phyloP scores from a whole-genome alignment of 2,113 vertebrate genomes.

The Rousettus leschenaultii region DNA sequence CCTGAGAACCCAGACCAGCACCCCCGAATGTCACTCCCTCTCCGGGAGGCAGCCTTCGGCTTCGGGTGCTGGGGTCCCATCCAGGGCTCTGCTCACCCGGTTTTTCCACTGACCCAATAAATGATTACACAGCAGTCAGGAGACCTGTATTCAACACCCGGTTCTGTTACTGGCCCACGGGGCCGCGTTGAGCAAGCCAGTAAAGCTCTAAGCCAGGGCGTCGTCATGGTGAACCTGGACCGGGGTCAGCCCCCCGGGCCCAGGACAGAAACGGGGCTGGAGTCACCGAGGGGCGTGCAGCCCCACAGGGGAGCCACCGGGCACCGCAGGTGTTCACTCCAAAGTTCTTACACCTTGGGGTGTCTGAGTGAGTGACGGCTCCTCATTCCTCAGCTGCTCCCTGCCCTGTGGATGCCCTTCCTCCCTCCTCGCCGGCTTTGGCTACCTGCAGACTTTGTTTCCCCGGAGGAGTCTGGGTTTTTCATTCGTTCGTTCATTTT shows the following conservation, averaged over 20 bases:
- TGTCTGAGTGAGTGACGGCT: not conserved
- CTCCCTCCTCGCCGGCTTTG: not conserved
- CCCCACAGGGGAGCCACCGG: rapidly evolving
- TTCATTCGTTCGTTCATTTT: too few relatives aligned
- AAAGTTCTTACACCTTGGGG: rapidly evolving
- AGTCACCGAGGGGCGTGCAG: too few relatives aligned
- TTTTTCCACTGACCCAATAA: conserved; percentile 20
- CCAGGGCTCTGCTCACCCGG: not conserved
- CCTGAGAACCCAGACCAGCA: not conserved
- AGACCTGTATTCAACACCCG: not conserved
- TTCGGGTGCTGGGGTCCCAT: not conserved
- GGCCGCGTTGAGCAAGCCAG: not conserved
- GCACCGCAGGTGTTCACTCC: rapidly evolving
- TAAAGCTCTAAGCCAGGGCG: not conserved
- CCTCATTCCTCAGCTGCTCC: not conserved
- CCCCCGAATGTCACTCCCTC: not conserved
- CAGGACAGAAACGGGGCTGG: too few relatives aligned
- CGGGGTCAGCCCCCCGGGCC: rapidly evolving
- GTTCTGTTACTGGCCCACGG: not conserved
- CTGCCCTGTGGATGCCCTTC: rapidly evolving
- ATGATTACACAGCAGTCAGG: not conserved
- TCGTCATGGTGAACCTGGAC: not conserved
- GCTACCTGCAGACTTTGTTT: not conserved
- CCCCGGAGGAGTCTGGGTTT: not conserved
- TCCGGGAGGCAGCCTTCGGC: rapidly evolving